phyloP scores from a whole-genome alignment of 2,113 vertebrate species.

The Hippocampus comes region DNA sequence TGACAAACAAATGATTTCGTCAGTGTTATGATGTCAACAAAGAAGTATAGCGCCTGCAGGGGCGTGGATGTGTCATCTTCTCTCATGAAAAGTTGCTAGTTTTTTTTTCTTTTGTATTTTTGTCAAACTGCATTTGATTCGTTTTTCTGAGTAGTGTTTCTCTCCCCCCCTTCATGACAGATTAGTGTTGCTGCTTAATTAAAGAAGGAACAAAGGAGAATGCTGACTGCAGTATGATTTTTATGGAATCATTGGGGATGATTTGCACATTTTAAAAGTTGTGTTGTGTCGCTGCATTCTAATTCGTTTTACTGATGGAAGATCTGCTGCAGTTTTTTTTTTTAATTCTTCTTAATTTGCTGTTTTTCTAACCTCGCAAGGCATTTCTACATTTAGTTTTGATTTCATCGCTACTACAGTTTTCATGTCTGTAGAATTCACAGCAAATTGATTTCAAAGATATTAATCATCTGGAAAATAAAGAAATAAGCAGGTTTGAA shows the following conservation, averaged over 20 bases:
- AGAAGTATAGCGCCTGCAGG: not conserved
- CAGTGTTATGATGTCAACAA: not conserved
- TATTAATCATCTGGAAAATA: slow-evolving; percentile 27
- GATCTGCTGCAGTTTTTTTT: not conserved
- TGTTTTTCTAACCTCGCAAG: not conserved
- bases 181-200: not conserved
- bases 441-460: slow-evolving; percentile 22
- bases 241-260: not conserved
- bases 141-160: not conserved
- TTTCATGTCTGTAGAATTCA: slow-evolving; percentile 5
- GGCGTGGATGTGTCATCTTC: not conserved
- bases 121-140: not conserved
- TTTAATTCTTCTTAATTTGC: not conserved
- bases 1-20: slow-evolving; percentile 30
- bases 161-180: too few species aligned
- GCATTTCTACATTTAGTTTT: not conserved
- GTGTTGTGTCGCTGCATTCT: not conserved
- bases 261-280: not conserved
- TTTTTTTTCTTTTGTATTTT: too few species aligned
- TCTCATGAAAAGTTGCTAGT: not conserved
- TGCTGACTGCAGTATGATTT: not conserved
- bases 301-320: not conserved
- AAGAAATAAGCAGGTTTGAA: slow-evolving; percentile 19
- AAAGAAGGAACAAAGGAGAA: not conserved
- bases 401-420: slow-evolving; percentile 1